Base-by-base conservation (phyloP, 2,888 invertebrate species). In the Maniola hyperantus region DNA sequence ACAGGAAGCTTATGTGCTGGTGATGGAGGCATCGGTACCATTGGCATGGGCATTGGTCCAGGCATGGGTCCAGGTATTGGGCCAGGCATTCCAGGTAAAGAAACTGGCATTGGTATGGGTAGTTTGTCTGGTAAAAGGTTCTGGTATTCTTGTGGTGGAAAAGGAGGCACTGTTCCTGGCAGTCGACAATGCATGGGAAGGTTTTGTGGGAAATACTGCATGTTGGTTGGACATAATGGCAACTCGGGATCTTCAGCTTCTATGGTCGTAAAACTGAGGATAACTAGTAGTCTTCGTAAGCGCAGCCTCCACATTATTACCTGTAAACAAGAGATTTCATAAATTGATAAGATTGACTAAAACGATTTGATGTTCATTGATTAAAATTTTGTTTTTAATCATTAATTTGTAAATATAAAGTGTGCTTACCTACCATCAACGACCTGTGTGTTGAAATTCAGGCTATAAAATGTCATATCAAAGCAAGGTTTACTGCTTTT, bases 121-220 rank as follows among this genome's bases (percentile, higher is more conserved):
- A 72, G 73, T 53, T 80, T 81, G 42, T 75, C 77, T 33, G 76
- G 67, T 6, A 75, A 69, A 8, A 74, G 74, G 34, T 75, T 78
- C 71, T 76, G 82, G 26, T 72, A 79, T 18, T 72, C 71, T 34
- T 76, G 73, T 6, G 76, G 76, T 2, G 78, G 74, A 13, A 73
- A 74, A 5, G 78, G 76, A 8, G 79, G 74, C 26, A 77, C 48
- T 34, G 77, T 78, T 8, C 76, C 76, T 26, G 87, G 85, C 86
- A 91, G 79, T n/a, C 88, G 83, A 66, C 91, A 91, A 72, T 91
- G 91, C 90, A 91, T 87, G 0, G 91, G 91, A 15, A 91, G 76
- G 53, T 77, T 82, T 76, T 90, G 90, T 18, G 91, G 91, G 33
- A 91, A 85, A 72, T 73, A 91, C 53, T 84, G 79, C 42, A 88